phyloP scores from a whole-genome alignment of 2,797 vertebrate species.

The Poeciliopsis gracilis region DNA sequence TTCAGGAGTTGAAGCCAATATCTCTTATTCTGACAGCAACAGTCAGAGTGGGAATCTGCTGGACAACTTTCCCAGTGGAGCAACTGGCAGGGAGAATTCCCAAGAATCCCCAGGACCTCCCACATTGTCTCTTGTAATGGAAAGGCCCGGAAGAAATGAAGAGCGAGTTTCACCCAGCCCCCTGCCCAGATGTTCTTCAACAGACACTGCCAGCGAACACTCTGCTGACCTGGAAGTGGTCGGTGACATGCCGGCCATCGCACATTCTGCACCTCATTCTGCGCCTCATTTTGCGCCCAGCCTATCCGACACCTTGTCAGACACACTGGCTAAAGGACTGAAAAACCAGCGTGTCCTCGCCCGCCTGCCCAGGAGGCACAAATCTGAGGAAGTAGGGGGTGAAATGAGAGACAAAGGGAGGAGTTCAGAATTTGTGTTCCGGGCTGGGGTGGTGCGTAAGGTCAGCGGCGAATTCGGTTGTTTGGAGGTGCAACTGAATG shows the following conservation, averaged over 20 bases:
- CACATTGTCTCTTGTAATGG: conserved; percentile 50
- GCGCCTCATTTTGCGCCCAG: conserved; percentile 36
- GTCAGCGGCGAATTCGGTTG: conserved; percentile 83
- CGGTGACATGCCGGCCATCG: conserved; percentile 13
- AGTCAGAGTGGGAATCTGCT: conserved; percentile 62
- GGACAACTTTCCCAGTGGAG: conserved; percentile 57
- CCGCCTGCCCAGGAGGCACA: conserved; percentile 67
- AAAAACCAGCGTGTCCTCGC: conserved; percentile 89
- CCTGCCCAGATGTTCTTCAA: conserved; percentile 88
- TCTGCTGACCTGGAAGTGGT: conserved; percentile 83
- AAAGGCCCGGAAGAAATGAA: conserved; percentile 52
- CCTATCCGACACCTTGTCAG: conserved; percentile 72
- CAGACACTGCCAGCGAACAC: conserved; percentile 91
- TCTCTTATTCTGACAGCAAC: conserved; percentile 50
- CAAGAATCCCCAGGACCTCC: conserved; percentile 67
- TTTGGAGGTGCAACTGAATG: conserved; percentile 87
- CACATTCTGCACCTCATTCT: conserved; percentile 30
- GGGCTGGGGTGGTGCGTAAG: conserved; percentile 86
- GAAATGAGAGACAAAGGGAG: conserved; percentile 46
- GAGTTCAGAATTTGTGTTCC: conserved; percentile 73
- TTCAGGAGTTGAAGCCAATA: conserved; percentile 46
- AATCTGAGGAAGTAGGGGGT: conserved; percentile 53
- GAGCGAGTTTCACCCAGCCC: conserved; percentile 76
- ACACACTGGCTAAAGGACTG: conserved; percentile 82
- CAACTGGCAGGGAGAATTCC: conserved; percentile 34